Base-by-base conservation (phyloP, 2,113 vertebrate genomes). In the Semicossyphus pulcher region DNA sequence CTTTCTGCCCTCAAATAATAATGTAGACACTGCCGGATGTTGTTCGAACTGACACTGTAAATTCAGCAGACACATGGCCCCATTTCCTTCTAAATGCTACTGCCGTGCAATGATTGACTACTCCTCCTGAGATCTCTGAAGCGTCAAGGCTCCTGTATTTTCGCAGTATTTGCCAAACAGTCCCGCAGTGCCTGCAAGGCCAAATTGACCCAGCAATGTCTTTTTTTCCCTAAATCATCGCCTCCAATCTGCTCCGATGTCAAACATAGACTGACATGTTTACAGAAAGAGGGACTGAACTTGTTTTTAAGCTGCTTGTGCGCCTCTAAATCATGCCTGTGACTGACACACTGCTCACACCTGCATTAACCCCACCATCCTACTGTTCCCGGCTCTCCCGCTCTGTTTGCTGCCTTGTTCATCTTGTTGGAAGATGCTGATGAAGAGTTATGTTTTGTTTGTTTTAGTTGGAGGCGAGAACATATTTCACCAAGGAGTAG, bases 401-500 rank as follows among this genome's bases (percentile, higher is more conserved):
- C n/a, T 63, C 49, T 18, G 10, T 49, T 36, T 2, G 12, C 64
- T 48, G n/a, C 62, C 81, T 84, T 70, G 68, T 73, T 67, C 76
- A n/a, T 29, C 71, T 51, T 83, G 86, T 82, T 82, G 73, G 74
- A 88, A 76, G 73, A 86, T 86, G 85, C 64, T 84, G 87, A 93
- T 91, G 76, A 90, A 92, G 91, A 93, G 85, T 86, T 90, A 93
- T 92, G 91, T 70, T 83, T 70, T 93, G 91, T 94, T 94, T 93
- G 93, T 91, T 93, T 93, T 91, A 84, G 85, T 93, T 91, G 36
- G 83, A 82, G 87, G 84, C 66, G 23, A 84, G 90, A 90, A 89
- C 89, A 91, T 92, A 93, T 91, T 92, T 93, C 89, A 90, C 42
- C 28, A 82, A 41, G 81, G 77, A 80, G 81, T 57, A 88, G 91